These are phyloP conservation scores for Tenrec ecaudatus DNA, from an alignment of 2,113 vertebrate genomes.

Conservation along the genomic window DNA sequence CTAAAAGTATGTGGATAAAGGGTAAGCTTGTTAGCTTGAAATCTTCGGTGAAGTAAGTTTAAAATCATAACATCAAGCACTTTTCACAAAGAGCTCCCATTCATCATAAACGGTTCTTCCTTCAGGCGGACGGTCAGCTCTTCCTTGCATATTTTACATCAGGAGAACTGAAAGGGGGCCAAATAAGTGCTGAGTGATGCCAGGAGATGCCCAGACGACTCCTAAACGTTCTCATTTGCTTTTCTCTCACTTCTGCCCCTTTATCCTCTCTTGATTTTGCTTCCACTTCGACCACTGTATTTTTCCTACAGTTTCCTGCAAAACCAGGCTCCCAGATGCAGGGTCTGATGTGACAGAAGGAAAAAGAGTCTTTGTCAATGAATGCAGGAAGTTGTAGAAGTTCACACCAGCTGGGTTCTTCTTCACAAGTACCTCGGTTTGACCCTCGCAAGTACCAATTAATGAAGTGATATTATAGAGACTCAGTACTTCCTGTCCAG, in stretches of 20 bases:
- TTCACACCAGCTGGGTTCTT: neutral
- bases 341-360: neutral
- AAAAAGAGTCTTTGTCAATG: neutral
- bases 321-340: neutral
- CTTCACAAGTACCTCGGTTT: neutral
- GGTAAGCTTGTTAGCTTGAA: neutral
- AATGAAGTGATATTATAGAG: neutral
- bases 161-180: neutral
- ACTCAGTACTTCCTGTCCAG: neutral
- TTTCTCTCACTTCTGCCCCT: neutral
- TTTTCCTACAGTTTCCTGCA: neutral
- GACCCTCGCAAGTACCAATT: neutral
- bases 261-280: neutral
- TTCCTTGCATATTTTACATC: neutral
- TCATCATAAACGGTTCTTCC: neutral
- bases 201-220: neutral
- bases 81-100: constrained; percentile 40
- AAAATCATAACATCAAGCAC: constrained; percentile 14
- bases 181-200: neutral
- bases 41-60: neutral
- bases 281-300: neutral
- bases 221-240: neutral
- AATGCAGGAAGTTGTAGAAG: neutral
- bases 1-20: neutral
- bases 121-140: neutral